Evolutionary conservation across 2,113 vertebrate genomes (phyloP).

Genomic region (Festucalex cinctus): DNA sequence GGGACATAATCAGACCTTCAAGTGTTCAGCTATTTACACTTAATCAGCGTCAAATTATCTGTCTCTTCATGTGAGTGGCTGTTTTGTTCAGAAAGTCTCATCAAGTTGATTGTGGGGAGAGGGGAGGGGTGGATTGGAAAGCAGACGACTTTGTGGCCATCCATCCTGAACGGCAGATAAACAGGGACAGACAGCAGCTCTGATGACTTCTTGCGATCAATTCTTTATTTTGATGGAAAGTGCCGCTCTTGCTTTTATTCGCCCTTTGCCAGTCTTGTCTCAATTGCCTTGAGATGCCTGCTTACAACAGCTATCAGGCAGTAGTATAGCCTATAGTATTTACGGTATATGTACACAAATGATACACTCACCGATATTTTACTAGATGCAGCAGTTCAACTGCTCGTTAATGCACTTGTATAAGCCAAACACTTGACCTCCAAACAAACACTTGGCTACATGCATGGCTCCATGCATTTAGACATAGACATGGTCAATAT

Average conservation of each 20-base stretch:
- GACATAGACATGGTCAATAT: too few relatives aligned
- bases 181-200: conserved; percentile 6
- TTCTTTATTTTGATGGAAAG: conserved; percentile 43
- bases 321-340: background rate
- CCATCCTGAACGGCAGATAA: conserved; percentile 32
- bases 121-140: background rate
- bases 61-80: background rate
- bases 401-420: too few relatives aligned
- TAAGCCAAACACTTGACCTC: too few relatives aligned
- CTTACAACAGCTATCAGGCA: conserved; percentile 4
- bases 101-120: background rate
- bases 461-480: too few relatives aligned
- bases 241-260: conserved; percentile 1
- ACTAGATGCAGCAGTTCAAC: too few relatives aligned
- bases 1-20: background rate
- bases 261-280: conserved; percentile 34
- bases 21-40: background rate
- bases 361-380: too few relatives aligned
- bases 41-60: background rate
- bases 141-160: conserved; percentile 25
- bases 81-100: background rate
- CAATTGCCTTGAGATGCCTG: conserved; percentile 20
- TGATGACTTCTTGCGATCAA: conserved; percentile 40
- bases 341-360: too few relatives aligned
- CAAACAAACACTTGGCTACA: too few relatives aligned